Conservation (phyloP, 1,140 invertebrate genomes). For the Dysdera silvatica region DNA sequence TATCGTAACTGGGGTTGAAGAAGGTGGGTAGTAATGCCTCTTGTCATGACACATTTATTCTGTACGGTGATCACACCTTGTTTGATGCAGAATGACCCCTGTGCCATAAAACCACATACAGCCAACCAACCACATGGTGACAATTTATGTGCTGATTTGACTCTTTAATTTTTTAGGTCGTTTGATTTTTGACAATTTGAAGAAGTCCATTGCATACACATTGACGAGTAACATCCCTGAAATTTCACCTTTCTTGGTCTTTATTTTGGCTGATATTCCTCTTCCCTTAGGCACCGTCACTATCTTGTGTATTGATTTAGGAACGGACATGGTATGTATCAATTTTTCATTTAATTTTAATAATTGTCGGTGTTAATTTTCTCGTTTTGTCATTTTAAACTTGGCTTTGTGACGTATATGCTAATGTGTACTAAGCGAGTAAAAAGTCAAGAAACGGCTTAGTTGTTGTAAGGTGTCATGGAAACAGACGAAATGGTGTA, state of each 20-base stretch:
- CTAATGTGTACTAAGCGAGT: background rate
- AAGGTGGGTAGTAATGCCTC: slow-evolving; percentile 50
- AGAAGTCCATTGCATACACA: slow-evolving; percentile 99
- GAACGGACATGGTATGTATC: slow-evolving; percentile 83
- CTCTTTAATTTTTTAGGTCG: slow-evolving; percentile 49
- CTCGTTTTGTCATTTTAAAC: background rate
- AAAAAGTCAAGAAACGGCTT: background rate
- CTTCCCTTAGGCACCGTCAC: slow-evolving; percentile 96
- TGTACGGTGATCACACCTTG: too few species aligned
- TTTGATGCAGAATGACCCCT: background rate
- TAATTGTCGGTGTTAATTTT: background rate
- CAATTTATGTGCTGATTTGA: background rate
- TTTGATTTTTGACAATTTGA: slow-evolving; percentile 98
- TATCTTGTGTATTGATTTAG: slow-evolving; percentile 98
- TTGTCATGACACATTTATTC: background rate
- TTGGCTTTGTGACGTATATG: background rate
- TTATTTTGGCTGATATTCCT: slow-evolving; percentile 94
- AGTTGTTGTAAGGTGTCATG: background rate
- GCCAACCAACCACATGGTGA: background rate
- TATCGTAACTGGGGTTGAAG: slow-evolving; percentile 98
- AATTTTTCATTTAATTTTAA: background rate
- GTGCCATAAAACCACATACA: background rate
- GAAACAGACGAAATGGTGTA: background rate
- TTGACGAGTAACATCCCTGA: slow-evolving; percentile 98
- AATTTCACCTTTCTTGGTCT: slow-evolving; percentile 96